Evolutionary conservation across 2,797 vertebrate species (phyloP).

Genomic region (Miichthys miiuy): DNA sequence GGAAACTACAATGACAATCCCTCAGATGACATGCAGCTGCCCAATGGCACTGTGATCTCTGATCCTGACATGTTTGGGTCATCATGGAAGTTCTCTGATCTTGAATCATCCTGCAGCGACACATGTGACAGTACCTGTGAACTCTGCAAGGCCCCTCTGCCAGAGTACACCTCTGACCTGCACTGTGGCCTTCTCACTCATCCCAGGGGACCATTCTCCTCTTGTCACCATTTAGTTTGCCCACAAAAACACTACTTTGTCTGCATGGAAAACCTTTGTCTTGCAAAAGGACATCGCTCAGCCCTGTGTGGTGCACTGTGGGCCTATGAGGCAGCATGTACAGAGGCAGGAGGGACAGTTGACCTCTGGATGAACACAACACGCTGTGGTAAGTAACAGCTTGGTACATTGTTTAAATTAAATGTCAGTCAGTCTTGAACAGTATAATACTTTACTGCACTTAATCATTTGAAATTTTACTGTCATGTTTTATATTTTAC

Average conservation of each 20-base stretch:
- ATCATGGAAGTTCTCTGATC: slow-evolving; percentile 28
- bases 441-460: neutral
- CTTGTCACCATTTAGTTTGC: slow-evolving; percentile 33
- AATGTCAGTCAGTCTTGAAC: neutral
- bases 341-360: slow-evolving; percentile 23
- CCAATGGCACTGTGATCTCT: slow-evolving; percentile 16
- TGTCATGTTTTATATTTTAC: slow-evolving; percentile 6
- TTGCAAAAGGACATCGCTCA: neutral
- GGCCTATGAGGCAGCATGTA: slow-evolving; percentile 56
- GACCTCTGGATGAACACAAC: slow-evolving; percentile 54
- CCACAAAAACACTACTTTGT: slow-evolving; percentile 42
- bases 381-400: slow-evolving; percentile 59
- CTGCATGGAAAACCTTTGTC: slow-evolving; percentile 55
- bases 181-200: slow-evolving; percentile 60
- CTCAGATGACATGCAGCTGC: slow-evolving; percentile 48
- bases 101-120: slow-evolving; percentile 40
- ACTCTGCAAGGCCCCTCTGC: neutral
- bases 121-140: slow-evolving; percentile 24
- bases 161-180: slow-evolving; percentile 26
- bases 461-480: neutral
- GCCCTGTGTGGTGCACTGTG: slow-evolving; percentile 42
- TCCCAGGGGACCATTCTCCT: slow-evolving; percentile 41
- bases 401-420: slow-evolving; percentile 7
- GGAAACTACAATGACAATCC: slow-evolving; percentile 51
- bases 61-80: slow-evolving; percentile 26